phyloP scores from a whole-genome alignment of 1,140 invertebrate genomes.

The Hypsibius dujardini region DNA sequence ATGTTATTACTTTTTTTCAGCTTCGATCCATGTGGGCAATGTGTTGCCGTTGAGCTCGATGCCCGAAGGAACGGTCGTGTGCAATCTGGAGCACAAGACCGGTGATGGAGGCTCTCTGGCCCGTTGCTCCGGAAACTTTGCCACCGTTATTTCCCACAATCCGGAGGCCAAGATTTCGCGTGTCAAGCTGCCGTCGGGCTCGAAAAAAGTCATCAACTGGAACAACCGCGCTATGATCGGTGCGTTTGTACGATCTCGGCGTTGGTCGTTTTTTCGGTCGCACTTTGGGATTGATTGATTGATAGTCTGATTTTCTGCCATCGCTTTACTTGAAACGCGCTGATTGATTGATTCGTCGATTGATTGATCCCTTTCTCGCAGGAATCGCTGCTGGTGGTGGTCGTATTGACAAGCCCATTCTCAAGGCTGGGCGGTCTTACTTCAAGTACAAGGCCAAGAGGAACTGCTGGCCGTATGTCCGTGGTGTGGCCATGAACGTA shows the following conservation, averaged over 20 bases:
- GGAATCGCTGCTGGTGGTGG: constrained; percentile 97
- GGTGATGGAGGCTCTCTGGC: constrained; percentile 91
- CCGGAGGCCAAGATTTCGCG: constrained; percentile 62
- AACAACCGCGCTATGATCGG: constrained; percentile 97
- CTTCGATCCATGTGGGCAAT: constrained; percentile 70
- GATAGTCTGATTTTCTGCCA: no score
- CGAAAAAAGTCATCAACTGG: constrained; percentile 93
- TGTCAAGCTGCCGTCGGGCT: constrained; percentile 91
- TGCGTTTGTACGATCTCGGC: constrained; percentile 35
- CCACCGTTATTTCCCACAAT: constrained; percentile 95
- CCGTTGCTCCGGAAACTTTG: constrained; percentile 92
- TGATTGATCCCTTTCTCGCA: constrained; percentile 26
- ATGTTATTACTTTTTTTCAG: constrained; percentile 36
- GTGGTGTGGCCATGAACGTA: constrained; percentile 47
- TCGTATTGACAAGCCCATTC: constrained; percentile 95
- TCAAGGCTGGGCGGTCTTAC: constrained; percentile 97
- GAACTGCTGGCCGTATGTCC: constrained; percentile 90
- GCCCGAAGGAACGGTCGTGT: constrained; percentile 99
- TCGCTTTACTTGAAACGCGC: no score
- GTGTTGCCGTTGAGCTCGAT: constrained; percentile 90
- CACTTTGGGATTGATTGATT: no score
- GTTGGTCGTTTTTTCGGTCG: no score
- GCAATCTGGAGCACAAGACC: constrained; percentile 95
- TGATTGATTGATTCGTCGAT: no score
- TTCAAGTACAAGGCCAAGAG: constrained; percentile 99